Base-by-base conservation (phyloP, 1,140 invertebrate species). In the Charaxes varanes region DNA sequence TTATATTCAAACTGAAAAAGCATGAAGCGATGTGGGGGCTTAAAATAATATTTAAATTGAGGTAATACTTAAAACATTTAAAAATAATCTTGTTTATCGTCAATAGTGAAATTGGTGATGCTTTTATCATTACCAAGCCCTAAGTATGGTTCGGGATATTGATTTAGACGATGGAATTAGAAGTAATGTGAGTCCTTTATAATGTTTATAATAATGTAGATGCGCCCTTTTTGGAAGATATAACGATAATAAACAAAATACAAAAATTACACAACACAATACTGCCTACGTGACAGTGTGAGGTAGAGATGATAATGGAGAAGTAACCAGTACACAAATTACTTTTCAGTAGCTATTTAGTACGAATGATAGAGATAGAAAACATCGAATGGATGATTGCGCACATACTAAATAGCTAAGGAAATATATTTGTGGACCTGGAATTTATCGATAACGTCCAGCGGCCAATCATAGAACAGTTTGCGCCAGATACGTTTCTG, bases 321-420 rank as follows among this genome's bases (percentile, higher is more conserved):
- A 32, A 40, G 37, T 40, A 35, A 45, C 51, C 47, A 59, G 58
- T 57, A 61, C 62, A 64, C 58, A 67, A 67, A 63, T 63, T 52
- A 55, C 59, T 60, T 62, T 65, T 63, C 63, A 61, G 40, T 67
- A 67, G 63, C 60, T 67, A 67, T 67, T 67, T 67, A 67, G 63
- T 67, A 67, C 58, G 53, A 57, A 62, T 66, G 62, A 52, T 41
- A 18, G 28, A 17, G 26, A 15, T 22, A 22, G 26, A 2, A 38
- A 36, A 63, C 57, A 63, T 45, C 44, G 56, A 56, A 59, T 61
- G 63, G 45, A 60, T 67, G 63, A 61, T 53, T 62, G 60, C 57
- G 63, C 54, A 67, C 60, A 67, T 67, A 67, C 63, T 67, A 67
- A 67, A 67, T 67, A 67, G 63, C 63, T 67, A 67, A 56, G 57